Conservation (phyloP, 2,113 vertebrate genomes). For the Emydura subglobosa region DNA sequence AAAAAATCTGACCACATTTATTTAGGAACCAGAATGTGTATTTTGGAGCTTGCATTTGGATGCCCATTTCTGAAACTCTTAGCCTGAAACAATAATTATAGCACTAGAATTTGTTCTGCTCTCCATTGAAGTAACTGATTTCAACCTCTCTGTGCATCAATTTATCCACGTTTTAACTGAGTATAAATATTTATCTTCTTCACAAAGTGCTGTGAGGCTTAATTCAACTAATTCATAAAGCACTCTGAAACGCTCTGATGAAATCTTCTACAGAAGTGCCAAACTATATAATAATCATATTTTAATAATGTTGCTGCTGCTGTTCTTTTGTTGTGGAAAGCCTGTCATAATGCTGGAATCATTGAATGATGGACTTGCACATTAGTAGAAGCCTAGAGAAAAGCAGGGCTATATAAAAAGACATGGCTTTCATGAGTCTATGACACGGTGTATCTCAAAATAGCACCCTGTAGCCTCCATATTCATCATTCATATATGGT, state of each 20-base stretch:
- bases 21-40: not conserved
- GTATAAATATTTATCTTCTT: not conserved
- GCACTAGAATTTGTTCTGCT: not conserved
- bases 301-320: not conserved
- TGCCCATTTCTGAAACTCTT: not conserved
- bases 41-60: not conserved
- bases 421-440: not conserved
- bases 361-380: not conserved
- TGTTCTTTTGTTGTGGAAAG: not conserved
- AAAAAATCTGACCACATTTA: not conserved
- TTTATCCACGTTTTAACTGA: not conserved
- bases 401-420: not conserved
- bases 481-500: too few relatives aligned
- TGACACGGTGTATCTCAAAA: too few relatives aligned
- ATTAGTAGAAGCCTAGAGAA: not conserved
- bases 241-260: not conserved
- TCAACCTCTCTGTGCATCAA: not conserved
- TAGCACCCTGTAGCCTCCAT: too few relatives aligned
- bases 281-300: not conserved
- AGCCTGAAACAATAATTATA: not conserved
- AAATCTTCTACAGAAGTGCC: not conserved
- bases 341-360: not conserved
- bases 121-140: not conserved
- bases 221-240: not conserved
- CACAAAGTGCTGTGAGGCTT: not conserved